Conservation (phyloP, 2,797 vertebrate genomes). For the Oreortyx pictus region DNA sequence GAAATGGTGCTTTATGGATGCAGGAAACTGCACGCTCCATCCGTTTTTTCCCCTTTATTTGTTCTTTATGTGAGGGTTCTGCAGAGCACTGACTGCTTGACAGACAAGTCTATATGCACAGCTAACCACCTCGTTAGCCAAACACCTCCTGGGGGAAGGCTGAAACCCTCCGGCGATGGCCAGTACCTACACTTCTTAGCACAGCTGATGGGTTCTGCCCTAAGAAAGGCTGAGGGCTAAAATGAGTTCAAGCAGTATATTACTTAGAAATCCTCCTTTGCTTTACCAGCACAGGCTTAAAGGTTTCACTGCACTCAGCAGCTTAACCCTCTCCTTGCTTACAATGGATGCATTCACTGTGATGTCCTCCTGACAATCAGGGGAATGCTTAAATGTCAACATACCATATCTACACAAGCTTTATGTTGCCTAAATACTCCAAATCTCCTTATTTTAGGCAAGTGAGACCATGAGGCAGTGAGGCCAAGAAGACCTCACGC, state of each 20-base stretch:
- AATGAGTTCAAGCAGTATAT: constrained; percentile 19
- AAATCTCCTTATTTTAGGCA: neutral
- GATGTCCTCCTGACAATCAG: neutral
- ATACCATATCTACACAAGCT: neutral
- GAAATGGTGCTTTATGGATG: neutral
- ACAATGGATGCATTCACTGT: rapidly evolving
- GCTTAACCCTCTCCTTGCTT: neutral
- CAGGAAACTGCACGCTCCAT: neutral
- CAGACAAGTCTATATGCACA: constrained; percentile 16
- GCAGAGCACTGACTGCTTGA: constrained; percentile 5
- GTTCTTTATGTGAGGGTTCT: neutral
- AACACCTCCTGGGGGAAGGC: constrained; percentile 19
- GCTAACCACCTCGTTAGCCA: constrained; percentile 39
- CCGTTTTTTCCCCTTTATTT: neutral
- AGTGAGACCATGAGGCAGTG: neutral
- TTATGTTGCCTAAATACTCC: neutral
- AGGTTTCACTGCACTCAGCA: neutral
- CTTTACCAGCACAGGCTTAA: neutral
- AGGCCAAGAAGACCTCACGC: neutral
- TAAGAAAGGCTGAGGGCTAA: constrained; percentile 42
- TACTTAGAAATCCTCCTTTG: constrained; percentile 19
- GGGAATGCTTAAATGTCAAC: neutral
- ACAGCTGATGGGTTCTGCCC: constrained; percentile 41
- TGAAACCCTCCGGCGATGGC: neutral
- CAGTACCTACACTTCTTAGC: neutral